Percentiles rank a stretch among this genome's conserved stretches.
Conservation (phyloP, 1,140 invertebrate genomes). For the Tetragonula clypearis region DNA sequence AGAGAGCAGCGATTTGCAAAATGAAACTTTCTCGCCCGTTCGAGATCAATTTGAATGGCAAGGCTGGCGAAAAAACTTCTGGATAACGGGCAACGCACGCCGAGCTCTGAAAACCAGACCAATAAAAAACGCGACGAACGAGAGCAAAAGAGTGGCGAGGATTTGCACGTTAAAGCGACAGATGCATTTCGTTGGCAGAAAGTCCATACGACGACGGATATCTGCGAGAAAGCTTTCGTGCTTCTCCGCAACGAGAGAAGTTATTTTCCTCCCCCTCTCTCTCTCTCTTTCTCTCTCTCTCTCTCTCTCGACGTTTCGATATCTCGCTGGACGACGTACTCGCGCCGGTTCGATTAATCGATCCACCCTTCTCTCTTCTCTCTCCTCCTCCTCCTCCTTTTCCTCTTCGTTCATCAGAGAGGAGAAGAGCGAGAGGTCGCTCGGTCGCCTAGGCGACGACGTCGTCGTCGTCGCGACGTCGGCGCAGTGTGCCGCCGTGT, state of each 20-base stretch:
- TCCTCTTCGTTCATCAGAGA: conserved; percentile 5
- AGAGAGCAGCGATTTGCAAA: neutral
- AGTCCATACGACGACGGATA: neutral
- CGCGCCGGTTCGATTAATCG: conserved; percentile 70
- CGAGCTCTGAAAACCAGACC: too few species aligned
- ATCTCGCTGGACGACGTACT: conserved; percentile 3
- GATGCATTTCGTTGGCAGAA: neutral
- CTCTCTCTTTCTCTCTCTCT: too few species aligned
- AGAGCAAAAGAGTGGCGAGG: neutral
- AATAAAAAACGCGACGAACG: neutral
- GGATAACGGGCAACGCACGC: too few species aligned
- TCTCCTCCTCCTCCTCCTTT: neutral
- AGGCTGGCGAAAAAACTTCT: neutral
- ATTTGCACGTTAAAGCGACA: conserved; percentile 3
- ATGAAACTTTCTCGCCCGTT: neutral
- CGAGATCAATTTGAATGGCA: neutral
- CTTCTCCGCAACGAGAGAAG: neutral
- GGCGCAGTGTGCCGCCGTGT: conserved; percentile 62
- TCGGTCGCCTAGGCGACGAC: conserved; percentile 75
- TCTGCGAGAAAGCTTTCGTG: neutral
- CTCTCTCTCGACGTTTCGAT: conserved; percentile 28
- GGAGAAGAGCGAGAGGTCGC: conserved; percentile 38
- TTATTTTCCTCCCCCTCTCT: neutral
- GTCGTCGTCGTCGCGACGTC: conserved; percentile 66
- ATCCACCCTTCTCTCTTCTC: conserved; percentile 47